Conservation (phyloP, 1,140 invertebrate genomes). For the Zaprionus gabonicus region DNA sequence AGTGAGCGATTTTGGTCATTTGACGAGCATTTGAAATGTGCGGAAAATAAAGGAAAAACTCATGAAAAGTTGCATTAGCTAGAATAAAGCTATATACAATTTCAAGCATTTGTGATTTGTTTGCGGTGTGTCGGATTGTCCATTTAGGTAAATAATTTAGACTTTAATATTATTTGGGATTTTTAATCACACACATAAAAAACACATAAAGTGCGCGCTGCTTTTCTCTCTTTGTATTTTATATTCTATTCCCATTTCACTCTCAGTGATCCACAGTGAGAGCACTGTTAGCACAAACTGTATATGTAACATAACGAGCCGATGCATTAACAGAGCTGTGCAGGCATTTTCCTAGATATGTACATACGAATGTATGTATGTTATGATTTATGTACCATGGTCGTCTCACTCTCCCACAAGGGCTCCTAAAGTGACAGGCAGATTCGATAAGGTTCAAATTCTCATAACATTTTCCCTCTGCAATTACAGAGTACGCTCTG, state of each 20-base stretch:
- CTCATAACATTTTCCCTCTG: not conserved
- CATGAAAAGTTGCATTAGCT: not conserved
- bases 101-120: not conserved
- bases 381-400: not conserved
- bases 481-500: not conserved
- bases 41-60: not conserved
- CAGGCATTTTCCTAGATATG: too few relatives aligned
- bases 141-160: not conserved
- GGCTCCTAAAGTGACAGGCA: not conserved
- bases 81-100: not conserved
- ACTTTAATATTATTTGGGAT: not conserved
- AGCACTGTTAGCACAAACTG: not conserved
- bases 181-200: not conserved
- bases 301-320: not conserved
- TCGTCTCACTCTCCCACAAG: not conserved
- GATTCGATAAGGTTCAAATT: not conserved
- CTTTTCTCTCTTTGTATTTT: not conserved
- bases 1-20: not conserved
- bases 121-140: not conserved
- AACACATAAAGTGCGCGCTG: not conserved
- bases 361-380: not conserved
- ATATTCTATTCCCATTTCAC: not conserved
- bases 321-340: not conserved
- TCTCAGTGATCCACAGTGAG: not conserved
- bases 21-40: conserved; percentile 14